phyloP scores from a whole-genome alignment of 2,888 invertebrate species.

The Drosophila mimetica region DNA sequence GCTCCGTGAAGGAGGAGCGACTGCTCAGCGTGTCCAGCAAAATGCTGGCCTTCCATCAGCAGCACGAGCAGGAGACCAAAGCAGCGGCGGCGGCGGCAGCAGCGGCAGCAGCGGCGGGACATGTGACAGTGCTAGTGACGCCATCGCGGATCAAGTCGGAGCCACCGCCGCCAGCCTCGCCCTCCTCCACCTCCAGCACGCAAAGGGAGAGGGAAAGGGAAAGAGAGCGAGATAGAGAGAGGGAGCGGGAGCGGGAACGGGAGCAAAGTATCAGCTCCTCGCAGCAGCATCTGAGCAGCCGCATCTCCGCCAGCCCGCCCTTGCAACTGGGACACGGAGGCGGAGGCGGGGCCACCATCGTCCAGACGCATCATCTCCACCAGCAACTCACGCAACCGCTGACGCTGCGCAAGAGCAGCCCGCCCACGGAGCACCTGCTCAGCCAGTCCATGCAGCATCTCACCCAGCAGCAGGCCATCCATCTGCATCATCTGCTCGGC shows the following conservation, averaged over 20 bases:
- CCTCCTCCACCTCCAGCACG: slow-evolving; percentile 75
- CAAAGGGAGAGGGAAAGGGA: slow-evolving; percentile 70
- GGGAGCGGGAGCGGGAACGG: slow-evolving; percentile 55
- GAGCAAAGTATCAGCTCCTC: slow-evolving; percentile 71
- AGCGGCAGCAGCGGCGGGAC: slow-evolving; percentile 64
- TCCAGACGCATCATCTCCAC: slow-evolving; percentile 82
- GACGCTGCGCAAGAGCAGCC: slow-evolving; percentile 76
- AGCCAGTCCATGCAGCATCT: slow-evolving; percentile 83
- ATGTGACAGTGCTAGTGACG: slow-evolving; percentile 85
- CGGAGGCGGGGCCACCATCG: slow-evolving; percentile 66
- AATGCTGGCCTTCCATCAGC: slow-evolving; percentile 81
- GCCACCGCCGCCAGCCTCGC: slow-evolving; percentile 76
- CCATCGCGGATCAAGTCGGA: slow-evolving; percentile 85
- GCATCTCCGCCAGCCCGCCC: slow-evolving; percentile 57
- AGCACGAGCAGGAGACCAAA: slow-evolving; percentile 74
- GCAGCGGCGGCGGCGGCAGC: slow-evolving; percentile 59
- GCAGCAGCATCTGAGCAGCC: slow-evolving; percentile 62
- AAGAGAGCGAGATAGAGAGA: slow-evolving; percentile 47
- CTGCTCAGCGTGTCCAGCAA: slow-evolving; percentile 83
- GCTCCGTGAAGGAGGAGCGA: slow-evolving; percentile 84
- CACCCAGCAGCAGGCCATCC: slow-evolving; percentile 83
- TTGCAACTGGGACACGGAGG: slow-evolving; percentile 36
- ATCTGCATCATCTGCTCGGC: slow-evolving; percentile 81
- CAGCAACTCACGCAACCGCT: slow-evolving; percentile 82
- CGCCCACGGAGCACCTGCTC: slow-evolving; percentile 79